Evolutionary conservation across 2,888 invertebrate genomes (phyloP).

Genomic region (Zelleria hepariella): DNA sequence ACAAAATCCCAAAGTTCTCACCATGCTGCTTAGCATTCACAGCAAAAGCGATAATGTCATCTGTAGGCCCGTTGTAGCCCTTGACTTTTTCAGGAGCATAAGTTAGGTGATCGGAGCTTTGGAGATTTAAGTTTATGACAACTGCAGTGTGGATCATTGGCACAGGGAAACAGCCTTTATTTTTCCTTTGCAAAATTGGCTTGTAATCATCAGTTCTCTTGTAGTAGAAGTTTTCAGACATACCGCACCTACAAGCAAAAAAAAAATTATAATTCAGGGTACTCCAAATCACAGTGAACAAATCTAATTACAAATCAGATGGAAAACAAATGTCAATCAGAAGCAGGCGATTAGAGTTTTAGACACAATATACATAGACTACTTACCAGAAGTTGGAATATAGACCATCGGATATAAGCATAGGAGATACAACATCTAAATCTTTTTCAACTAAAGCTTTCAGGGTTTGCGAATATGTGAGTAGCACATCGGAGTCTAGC

Average conservation of each 20-base stretch:
- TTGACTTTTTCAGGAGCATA: conserved; percentile 76
- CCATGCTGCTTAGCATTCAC: conserved; percentile 80
- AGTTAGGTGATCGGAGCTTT: conserved; percentile 75
- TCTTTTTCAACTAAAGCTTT: conserved; percentile 74
- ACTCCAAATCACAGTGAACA: neutral
- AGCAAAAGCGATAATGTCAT: conserved; percentile 96
- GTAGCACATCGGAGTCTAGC: conserved; percentile 87
- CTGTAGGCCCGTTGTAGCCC: conserved; percentile 82
- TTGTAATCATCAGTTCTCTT: conserved; percentile 87
- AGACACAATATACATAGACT: no score
- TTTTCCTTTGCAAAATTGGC: conserved; percentile 79
- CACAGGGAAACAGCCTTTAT: conserved; percentile 83
- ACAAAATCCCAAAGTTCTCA: conserved; percentile 22
- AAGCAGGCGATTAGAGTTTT: no score
- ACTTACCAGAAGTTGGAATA: conserved; percentile 96
- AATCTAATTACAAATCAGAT: no score
- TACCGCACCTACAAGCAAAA: conserved; percentile 73
- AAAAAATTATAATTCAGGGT: neutral
- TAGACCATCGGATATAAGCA: conserved; percentile 87
- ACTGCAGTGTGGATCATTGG: conserved; percentile 95
- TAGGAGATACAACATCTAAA: conserved; percentile 82
- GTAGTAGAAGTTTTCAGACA: conserved; percentile 89
- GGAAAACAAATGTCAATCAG: no score
- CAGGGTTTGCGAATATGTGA: conserved; percentile 78
- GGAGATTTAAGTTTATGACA: conserved; percentile 78